A percentile compares a stretch with the other conserved stretches of the same genome.
These are phyloP conservation scores for Geopemphigus sp. DNA, from an alignment of 1,140 invertebrate species.

Conservation along the genomic window DNA sequence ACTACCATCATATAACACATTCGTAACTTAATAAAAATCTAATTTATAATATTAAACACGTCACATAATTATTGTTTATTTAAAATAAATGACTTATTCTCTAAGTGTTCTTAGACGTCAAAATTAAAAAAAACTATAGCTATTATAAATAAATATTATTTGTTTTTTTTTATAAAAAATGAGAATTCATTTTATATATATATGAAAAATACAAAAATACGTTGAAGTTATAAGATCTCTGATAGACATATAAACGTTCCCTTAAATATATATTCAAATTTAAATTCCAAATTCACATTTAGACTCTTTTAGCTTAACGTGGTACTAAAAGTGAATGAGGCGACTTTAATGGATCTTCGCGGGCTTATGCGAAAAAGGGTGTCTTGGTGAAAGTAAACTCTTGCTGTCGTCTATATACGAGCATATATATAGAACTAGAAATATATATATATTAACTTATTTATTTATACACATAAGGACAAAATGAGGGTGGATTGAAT, in stretches of 20 bases:
- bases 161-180: no score
- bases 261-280: slow-evolving; percentile 17
- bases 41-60: no score
- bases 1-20: no score
- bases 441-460: no score
- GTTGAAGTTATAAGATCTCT: neutral
- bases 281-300: slow-evolving; percentile 6
- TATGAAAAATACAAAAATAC: neutral
- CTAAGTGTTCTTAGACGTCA: no score
- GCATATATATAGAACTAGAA: neutral
- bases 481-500: no score
- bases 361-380: neutral
- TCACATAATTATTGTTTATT: no score
- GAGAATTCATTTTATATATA: neutral
- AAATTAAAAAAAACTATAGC: no score
- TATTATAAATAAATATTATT: no score
- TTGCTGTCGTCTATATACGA: neutral
- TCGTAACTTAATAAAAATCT: no score
- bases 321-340: slow-evolving; percentile 16
- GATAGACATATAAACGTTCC: neutral
- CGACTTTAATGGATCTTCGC: slow-evolving; percentile 9
- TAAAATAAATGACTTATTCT: no score
- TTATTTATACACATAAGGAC: no score
- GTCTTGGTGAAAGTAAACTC: slow-evolving; percentile 1
- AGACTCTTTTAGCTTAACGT: neutral